Base-by-base conservation (phyloP, 1,140 invertebrate genomes). In the Callitettix versicolor region DNA sequence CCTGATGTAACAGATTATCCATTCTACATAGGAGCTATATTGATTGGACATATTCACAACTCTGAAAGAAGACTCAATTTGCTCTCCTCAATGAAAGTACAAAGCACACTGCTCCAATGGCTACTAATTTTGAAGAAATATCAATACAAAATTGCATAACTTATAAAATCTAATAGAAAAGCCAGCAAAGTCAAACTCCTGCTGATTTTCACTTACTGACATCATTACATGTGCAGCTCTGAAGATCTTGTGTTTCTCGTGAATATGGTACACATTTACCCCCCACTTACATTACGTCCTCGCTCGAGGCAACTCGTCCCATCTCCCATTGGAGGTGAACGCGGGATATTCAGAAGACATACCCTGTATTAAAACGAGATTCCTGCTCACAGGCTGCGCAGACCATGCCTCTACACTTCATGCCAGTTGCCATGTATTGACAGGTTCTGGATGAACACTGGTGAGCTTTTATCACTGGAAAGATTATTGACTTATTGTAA, bases 171-270 rank as follows among this genome's bases (percentile, higher is more conserved):
- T n/a, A n/a, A n/a, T n/a, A n/a, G n/a, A n/a, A n/a, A n/a, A n/a
- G n/a, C n/a, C n/a, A n/a, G n/a, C n/a, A n/a, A n/a, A n/a, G n/a
- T n/a, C n/a, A n/a, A n/a, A n/a, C n/a, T n/a, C n/a, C n/a, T n/a
- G n/a, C 9, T 30, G 26, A 30, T 30, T 30, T 30, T 30, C 26
- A 69, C 79, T 73, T 76, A 87, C 91, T 85, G 60, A 85, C 86
- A 66, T 95, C 91, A n/a, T n/a, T n/a, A 71, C 92, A 96, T 86
- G 95, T 92, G 73, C 92, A 95, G 68, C 90, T 93, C 67, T 91
- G 86, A 62, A 88, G 74, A 34, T 88, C 88, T 66, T 91, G 86
- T 1, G 88, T 93, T 73, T 95, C 91, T 69, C 92, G n/a, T n/a
- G n/a, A 96, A 68, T 89, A 95, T 1, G 91, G 88, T 59, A 92